These are phyloP conservation scores for Philotrypesis tridentata DNA, from an alignment of 1,140 invertebrate genomes.

Conservation along the genomic window DNA sequence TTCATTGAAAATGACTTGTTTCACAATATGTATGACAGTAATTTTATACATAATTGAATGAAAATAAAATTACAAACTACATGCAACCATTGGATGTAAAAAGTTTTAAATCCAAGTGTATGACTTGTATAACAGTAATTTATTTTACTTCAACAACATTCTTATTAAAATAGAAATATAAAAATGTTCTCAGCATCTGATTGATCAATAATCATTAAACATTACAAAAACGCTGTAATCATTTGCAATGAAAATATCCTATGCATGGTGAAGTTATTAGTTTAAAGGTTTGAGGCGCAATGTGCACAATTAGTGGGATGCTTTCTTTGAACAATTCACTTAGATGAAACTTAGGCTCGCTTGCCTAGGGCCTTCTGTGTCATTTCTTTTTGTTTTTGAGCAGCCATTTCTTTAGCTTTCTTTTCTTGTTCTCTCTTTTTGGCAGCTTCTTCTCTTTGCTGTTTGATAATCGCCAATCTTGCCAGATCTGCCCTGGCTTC, in stretches of 20 bases:
- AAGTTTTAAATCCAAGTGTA: not conserved
- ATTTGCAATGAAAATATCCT: constrained; percentile 36
- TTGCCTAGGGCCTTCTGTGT: constrained; percentile 78
- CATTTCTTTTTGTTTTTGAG: constrained; percentile 74
- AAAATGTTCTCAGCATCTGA: not conserved
- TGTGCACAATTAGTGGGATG: constrained; percentile 11
- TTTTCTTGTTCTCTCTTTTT: constrained; percentile 91
- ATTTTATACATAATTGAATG: not conserved
- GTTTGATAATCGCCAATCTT: constrained; percentile 90
- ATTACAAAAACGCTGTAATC: constrained; percentile 11
- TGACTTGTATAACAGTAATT: not conserved
- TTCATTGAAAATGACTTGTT: constrained; percentile 23
- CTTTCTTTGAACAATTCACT: not conserved
- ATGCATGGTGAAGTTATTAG: not conserved
- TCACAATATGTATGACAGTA: not conserved
- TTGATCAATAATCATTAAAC: not conserved
- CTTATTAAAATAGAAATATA: constrained; percentile 1
- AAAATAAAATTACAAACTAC: not conserved
- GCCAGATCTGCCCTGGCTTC: constrained; percentile 96
- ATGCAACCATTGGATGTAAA: not conserved
- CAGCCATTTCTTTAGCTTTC: constrained; percentile 79
- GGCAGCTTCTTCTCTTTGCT: constrained; percentile 95
- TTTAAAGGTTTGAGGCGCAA: not conserved
- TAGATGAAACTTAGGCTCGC: constrained; percentile 56
- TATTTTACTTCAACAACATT: constrained; percentile 30